Base-by-base conservation (phyloP, 2,113 vertebrate genomes). In the Semnornis frantzii region DNA sequence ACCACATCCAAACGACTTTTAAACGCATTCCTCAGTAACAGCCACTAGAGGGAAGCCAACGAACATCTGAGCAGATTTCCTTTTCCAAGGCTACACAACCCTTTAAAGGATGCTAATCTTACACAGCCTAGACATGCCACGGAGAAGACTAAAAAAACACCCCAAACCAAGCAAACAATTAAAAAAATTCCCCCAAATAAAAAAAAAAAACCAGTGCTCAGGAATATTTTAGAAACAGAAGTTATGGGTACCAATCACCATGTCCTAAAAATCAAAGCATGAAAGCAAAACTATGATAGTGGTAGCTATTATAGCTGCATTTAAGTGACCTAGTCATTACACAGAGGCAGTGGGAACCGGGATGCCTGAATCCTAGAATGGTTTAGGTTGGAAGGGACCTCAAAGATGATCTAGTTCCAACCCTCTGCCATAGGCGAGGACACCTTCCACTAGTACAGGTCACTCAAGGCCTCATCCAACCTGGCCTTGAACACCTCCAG, bases 11-110 rank as follows among this genome's bases (percentile, higher is more conserved):
- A 44, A 46, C 44, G 15, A 46, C 44, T 46, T 46, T 46, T 46
- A 46, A 46, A 46, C 44, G 18, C 44, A 46, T 28, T 33, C 19
- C 34, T 1, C 21, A 20, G 2, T 18, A 64, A 16, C 23, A 85
- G 82, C 95, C 96, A 65, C 95, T 90, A 97, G 93, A 95, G 92
- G 94, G 92, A 92, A 74, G 52, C 24, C 62, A 90, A 1, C 20
- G 28, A 62, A 52, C 24, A 24, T 4, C 46, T 25, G 28, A 87
- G 60, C 42, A 48, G 57, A 25, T 83, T 58, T 68, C 48, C 42
- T 20, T 24, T 58, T 71, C 37, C 31, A 34, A 63, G 15, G 5
- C 46, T 39, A 7, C 0, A 2, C 3, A 31, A 63, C 14, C 10
- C 34, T 39, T 15, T 15, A 33, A 77, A 66, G 13, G 12, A 44